These are phyloP conservation scores for Spatula clypeata DNA, from an alignment of 2,797 vertebrate species.

Conservation along the genomic window DNA sequence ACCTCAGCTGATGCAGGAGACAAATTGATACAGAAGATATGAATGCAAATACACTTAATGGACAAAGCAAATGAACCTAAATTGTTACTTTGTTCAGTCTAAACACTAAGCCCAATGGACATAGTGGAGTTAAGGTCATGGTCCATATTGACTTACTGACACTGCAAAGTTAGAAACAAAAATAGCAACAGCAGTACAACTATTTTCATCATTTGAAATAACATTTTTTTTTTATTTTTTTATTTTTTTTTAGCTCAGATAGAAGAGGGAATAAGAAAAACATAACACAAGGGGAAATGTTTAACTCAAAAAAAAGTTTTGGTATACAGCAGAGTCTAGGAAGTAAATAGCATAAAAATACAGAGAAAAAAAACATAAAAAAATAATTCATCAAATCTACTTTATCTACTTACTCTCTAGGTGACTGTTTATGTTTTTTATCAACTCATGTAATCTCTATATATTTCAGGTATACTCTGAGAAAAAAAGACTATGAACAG, in stretches of 20 bases:
- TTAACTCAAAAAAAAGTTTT: not conserved
- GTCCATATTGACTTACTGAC: not conserved
- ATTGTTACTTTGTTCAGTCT: not conserved
- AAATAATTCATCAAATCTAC: not conserved
- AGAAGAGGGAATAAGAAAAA: not conserved
- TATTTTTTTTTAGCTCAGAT: not conserved
- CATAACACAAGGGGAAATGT: not conserved
- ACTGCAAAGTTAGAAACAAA: not conserved
- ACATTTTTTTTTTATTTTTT: not conserved
- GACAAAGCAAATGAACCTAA: not conserved
- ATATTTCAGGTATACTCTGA: not conserved
- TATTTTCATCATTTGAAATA: not conserved
- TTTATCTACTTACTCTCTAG: not conserved
- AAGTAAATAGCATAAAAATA: not conserved
- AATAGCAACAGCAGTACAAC: accelerated
- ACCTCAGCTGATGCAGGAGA: not conserved
- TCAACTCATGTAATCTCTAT: not conserved
- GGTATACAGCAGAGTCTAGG: not conserved
- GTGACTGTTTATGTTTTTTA: not conserved
- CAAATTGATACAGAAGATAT: not conserved
- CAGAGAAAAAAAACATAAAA: not conserved
- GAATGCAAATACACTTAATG: not conserved
- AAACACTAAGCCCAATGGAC: not conserved
- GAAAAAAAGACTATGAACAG: not conserved
- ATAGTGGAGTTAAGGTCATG: not conserved